These are phyloP conservation scores for Simalia tracyae DNA, from an alignment of 2,797 vertebrate species.

Conservation along the genomic window DNA sequence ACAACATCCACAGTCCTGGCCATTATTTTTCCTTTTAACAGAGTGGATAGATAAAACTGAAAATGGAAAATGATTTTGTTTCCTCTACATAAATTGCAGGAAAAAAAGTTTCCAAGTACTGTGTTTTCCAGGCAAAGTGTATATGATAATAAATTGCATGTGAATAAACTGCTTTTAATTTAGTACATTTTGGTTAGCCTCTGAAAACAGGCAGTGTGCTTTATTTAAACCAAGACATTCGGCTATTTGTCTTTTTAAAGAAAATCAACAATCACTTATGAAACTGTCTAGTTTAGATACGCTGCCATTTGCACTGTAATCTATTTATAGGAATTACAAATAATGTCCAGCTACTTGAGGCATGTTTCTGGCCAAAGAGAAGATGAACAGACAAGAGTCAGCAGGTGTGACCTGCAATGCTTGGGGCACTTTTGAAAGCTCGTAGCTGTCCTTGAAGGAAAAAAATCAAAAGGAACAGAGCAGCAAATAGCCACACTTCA, in stretches of 20 bases:
- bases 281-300: background rate
- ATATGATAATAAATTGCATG: background rate
- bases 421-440: too few species aligned
- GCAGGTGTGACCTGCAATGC: too few species aligned
- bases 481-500: too few species aligned
- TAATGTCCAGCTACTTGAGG: too few species aligned
- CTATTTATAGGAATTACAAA: background rate
- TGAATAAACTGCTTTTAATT: slow-evolving; percentile 8
- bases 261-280: background rate
- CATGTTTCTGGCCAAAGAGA: background rate
- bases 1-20: background rate
- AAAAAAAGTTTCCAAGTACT: slow-evolving; percentile 17
- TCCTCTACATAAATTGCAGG: background rate
- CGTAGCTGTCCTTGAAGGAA: too few species aligned
- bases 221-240: background rate
- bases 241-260: background rate
- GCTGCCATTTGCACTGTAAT: background rate
- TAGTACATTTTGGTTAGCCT: background rate
- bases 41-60: too few species aligned
- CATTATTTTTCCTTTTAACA: background rate
- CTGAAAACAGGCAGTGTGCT: background rate
- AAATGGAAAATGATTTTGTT: too few species aligned
- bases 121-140: slow-evolving; percentile 32
- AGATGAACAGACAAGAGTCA: too few species aligned
- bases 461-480: too few species aligned